phyloP scores from a whole-genome alignment of 2,888 invertebrate genomes.

The Hydraecia micacea region DNA sequence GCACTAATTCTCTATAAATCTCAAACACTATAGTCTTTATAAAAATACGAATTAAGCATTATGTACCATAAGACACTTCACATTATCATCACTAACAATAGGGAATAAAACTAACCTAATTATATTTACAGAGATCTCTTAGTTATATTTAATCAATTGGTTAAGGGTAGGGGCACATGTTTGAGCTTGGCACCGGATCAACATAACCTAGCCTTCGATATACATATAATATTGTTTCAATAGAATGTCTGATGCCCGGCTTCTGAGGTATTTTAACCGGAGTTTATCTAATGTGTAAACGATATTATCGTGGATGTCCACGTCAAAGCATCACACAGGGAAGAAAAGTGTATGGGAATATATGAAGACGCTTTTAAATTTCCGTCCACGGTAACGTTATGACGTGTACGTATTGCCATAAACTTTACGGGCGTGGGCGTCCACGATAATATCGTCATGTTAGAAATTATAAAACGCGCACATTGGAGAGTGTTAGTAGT shows the following conservation, averaged over 20 bases:
- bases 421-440: not conserved
- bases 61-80: conserved; percentile 82
- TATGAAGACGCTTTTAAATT: not conserved
- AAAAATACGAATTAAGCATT: conserved; percentile 82
- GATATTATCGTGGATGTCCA: too few relatives aligned
- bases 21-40: conserved; percentile 76
- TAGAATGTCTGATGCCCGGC: not conserved
- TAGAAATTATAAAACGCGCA: not conserved
- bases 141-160: conserved; percentile 60
- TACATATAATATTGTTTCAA: not conserved
- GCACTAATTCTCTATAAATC: conserved; percentile 68
- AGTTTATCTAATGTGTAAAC: not conserved
- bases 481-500: too few relatives aligned
- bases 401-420: not conserved
- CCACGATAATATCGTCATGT: too few relatives aligned
- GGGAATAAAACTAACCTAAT: conserved; percentile 66
- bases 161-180: conserved; percentile 23
- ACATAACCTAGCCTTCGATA: not conserved
- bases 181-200: not conserved
- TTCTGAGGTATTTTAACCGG: not conserved
- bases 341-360: too few relatives aligned
- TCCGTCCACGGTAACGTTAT: not conserved
- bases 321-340: too few relatives aligned
- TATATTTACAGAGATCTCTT: conserved; percentile 75
- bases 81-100: conserved; percentile 67